These are phyloP conservation scores for Aethes cnicana DNA, from an alignment of 2,888 invertebrate genomes.

Conservation along the genomic window DNA sequence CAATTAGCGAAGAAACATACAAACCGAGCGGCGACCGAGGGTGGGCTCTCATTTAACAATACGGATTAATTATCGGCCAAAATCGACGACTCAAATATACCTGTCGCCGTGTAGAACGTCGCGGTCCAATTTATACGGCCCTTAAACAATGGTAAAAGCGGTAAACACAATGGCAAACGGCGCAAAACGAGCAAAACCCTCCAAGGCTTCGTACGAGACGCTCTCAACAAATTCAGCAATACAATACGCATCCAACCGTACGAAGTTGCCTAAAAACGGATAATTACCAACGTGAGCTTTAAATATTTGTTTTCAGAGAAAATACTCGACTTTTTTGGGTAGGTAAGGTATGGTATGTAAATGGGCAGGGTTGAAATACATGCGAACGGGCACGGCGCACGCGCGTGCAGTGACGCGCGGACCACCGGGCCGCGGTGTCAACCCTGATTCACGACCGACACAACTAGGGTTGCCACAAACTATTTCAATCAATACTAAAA, in stretches of 20 bases:
- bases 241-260: slow-evolving; percentile 8
- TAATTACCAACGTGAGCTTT: slow-evolving; percentile 12
- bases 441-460: slow-evolving; percentile 74
- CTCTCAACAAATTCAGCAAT: slow-evolving; percentile 36
- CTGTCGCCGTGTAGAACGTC: slow-evolving; percentile 76
- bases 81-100: slow-evolving; percentile 81
- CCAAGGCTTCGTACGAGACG: slow-evolving; percentile 36
- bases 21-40: slow-evolving; percentile 61
- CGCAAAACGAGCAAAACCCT: slow-evolving; percentile 71
- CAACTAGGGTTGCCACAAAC: slow-evolving; percentile 56
- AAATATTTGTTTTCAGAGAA: slow-evolving; percentile 5
- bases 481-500: too few relatives aligned
- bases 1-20: slow-evolving; percentile 17
- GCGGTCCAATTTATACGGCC: slow-evolving; percentile 77
- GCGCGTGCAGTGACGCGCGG: slow-evolving; percentile 71
- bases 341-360: slow-evolving; percentile 56
- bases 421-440: slow-evolving; percentile 76
- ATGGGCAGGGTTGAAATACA: slow-evolving; percentile 70
- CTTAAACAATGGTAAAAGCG: slow-evolving; percentile 79
- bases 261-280: neutral
- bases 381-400: slow-evolving; percentile 64
- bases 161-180: slow-evolving; percentile 76
- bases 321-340: slow-evolving; percentile 9
- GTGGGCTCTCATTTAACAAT: slow-evolving; percentile 77
- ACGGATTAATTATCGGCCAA: slow-evolving; percentile 81